Evolutionary conservation across 2,888 invertebrate genomes (phyloP), one percentile per base, ranked within the genome.

Genomic region (Idaea aversata): DNA sequence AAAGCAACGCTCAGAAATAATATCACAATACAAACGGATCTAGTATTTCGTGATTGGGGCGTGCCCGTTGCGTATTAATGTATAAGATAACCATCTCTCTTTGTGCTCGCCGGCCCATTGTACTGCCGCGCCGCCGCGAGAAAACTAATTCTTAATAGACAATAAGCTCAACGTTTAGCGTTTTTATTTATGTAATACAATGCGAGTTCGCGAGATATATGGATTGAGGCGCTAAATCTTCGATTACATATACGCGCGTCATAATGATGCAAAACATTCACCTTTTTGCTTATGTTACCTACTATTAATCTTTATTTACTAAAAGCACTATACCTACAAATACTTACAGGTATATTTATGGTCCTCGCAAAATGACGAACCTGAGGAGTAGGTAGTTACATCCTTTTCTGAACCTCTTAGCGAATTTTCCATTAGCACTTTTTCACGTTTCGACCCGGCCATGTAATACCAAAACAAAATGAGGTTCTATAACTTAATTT

Each of bases 121-220:
- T 91, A 47, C 13, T 13, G 36, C 81, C 81, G 79, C 75, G 80
- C 80, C 77, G 83, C 83, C 81, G 86, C 86, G 87, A 89, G 88
- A 88, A 89, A 91, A 91, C 86, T 90, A 88, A 90, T 89, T 90
- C 90, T 87, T 90, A 92, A 88, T 91, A 92, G 91, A 92, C 92
- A 91, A 92, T 91, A 85, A 89, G 84, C 75, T 73, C 77, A 81
- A 85, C 83, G 88, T 90, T 91, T 91, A 91, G 85, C 86, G 85
- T 83, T 88, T 90, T 90, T 91, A 91, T 91, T 90, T 90, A 90
- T 89, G 88, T 88, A 88, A 85, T 81, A 88, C 88, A 88, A 84
- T 84, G 80, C 78, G 77, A 82, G 84, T 84, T 84, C 82, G 85
- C 83, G 76, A 82, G 85, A 83, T 85, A 84, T 86, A 87, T 85